Base-by-base conservation (phyloP, 1,140 invertebrate genomes). In the Archivesica marissinica region DNA sequence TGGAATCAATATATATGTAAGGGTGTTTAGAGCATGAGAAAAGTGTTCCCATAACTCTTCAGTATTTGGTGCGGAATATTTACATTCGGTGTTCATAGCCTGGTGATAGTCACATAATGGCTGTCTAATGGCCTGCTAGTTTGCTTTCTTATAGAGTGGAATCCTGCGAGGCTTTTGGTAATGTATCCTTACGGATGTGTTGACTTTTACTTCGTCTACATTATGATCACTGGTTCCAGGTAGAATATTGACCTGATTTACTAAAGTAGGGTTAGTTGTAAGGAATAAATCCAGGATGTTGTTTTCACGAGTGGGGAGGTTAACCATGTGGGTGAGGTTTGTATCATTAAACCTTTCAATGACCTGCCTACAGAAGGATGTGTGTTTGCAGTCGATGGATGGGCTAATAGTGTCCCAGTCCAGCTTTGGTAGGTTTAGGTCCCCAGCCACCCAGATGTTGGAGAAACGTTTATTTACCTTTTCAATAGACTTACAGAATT, bases 301-400 rank as follows among this genome's bases (percentile, higher is more conserved):
- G 23, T 41, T 72, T 72, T 41, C 68, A 28, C 68, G 15, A 9
- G 68, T 41, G 7, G 68, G 68, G 3, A 72, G 68, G 35, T 72
- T 39, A 38, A 41, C 68, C 68, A 72, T 72, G 39, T 72, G 35
- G 6, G 68, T 72, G 23, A 72, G 41, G n/a, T n/a, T n/a, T n/a
- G n/a, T n/a, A 41, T 72, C 68, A 47, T 41, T 72, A 28, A 72
- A n/a, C 2, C 35, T 41, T 25, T 72, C 68, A 41, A 72, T 39
- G 23, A 72, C 41, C 41, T 72, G 4, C 44, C 68, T 28, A 25
- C 23, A 72, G 38, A 9, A 72, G 35, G 68, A 41, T 41, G 68
- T 35, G 23, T 72, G 68, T 41, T 72, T 72, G 35, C 68, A 72
- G 15, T 72, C 68, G n/a, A n/a, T n/a, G n/a, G n/a, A n/a, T n/a